A percentile compares a stretch with the other conserved stretches of the same genome.
Conservation (phyloP, 2,888 invertebrate genomes). For the Neoitamus cyanurus region DNA sequence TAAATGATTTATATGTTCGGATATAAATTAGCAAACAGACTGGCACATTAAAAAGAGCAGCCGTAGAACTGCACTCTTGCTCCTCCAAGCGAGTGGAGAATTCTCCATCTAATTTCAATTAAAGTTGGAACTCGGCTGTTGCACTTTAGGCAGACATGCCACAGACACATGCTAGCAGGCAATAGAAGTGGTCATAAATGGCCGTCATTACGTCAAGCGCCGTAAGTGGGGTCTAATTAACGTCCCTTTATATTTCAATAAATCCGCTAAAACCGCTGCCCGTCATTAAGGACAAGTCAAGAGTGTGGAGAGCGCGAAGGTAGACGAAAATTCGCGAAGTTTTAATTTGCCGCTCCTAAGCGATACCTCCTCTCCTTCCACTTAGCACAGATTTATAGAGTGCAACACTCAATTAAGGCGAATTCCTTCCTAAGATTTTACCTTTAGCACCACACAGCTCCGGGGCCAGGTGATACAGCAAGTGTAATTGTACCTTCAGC, state of each 20-base stretch:
- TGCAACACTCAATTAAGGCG: conserved; percentile 26
- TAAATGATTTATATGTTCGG: too few species aligned
- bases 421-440: not conserved
- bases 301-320: not conserved
- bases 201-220: not conserved
- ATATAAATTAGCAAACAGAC: too few species aligned
- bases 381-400: conserved; percentile 20
- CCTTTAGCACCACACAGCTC: not conserved
- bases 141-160: not conserved
- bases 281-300: not conserved
- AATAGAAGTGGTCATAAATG: not conserved
- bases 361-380: not conserved
- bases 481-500: conserved; percentile 29
- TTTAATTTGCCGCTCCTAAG: not conserved
- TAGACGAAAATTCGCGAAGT: not conserved
- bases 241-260: not conserved
- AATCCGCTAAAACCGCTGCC: not conserved
- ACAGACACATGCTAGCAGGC: not conserved
- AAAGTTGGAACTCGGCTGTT: not conserved
- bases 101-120: not conserved
- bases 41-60: too few species aligned
- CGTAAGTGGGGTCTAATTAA: not conserved
- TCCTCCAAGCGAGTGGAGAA: too few species aligned
- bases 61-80: too few species aligned
- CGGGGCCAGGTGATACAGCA: not conserved